These are phyloP conservation scores for Heterocephalus glaber DNA, from an alignment of 2,113 vertebrate genomes.

Conservation along the genomic window DNA sequence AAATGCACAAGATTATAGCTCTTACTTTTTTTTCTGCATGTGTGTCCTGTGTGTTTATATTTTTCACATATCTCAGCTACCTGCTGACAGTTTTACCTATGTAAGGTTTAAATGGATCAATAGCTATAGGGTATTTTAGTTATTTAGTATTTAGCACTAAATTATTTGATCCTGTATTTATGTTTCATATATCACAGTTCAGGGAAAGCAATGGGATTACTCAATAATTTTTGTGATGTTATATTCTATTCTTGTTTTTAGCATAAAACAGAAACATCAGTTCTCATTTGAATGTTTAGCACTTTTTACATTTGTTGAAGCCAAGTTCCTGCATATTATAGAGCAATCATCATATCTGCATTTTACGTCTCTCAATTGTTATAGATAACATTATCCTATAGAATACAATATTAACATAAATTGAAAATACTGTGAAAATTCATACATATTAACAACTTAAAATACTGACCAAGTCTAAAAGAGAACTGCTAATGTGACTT, in stretches of 20 bases:
- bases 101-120: neutral
- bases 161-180: neutral
- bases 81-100: neutral
- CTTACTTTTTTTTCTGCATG: neutral
- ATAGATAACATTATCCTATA: neutral
- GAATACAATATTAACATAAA: neutral
- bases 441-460: neutral
- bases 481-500: neutral
- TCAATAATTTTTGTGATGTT: neutral
- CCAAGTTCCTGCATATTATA: neutral
- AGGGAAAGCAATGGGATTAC: neutral
- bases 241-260: neutral
- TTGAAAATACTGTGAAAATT: neutral
- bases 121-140: neutral
- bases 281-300: neutral
- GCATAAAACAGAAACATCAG: neutral
- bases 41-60: neutral
- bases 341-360: neutral
- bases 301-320: neutral
- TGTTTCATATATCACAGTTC: neutral
- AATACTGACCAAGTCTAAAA: neutral
- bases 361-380: neutral
- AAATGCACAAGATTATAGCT: neutral
- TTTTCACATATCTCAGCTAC: neutral
- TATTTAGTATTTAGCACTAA: neutral